These are phyloP conservation scores for Cassiopea xamachana DNA, from an alignment of 30 jellyfish, hydroid and myxozoan species.

Conservation along the genomic window DNA sequence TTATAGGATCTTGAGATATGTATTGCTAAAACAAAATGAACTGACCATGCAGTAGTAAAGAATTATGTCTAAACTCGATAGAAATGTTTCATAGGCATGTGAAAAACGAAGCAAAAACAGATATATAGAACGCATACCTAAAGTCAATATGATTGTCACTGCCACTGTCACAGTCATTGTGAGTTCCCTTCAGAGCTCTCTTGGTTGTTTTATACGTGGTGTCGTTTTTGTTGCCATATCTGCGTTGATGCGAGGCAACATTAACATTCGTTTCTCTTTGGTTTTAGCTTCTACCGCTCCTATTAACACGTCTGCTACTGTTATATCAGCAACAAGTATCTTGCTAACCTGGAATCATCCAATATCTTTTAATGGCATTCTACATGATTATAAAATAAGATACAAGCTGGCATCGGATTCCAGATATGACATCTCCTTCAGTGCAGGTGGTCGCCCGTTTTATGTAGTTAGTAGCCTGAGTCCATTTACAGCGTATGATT, in stretches of 20 bases:
- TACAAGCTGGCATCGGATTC: conserved; percentile 15
- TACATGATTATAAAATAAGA: conserved; percentile 51
- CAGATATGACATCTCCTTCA: background rate
- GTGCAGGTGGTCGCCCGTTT: conserved; percentile 10
- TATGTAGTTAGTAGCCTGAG: background rate
- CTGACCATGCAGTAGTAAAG: background rate
- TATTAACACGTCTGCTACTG: background rate
- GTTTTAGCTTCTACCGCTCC: conserved; percentile 66
- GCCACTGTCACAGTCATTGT: too few species aligned
- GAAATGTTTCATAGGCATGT: background rate
- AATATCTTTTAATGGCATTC: conserved; percentile 60
- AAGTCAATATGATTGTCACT: too few species aligned
- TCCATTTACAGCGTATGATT: conserved; percentile 17
- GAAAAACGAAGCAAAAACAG: too few species aligned
- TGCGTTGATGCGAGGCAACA: background rate
- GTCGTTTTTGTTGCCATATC: too few species aligned
- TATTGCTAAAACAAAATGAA: too few species aligned
- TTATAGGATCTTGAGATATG: too few species aligned
- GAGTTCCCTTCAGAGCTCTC: too few species aligned
- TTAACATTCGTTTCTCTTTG: background rate
- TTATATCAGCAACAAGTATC: conserved; percentile 38
- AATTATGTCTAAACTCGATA: background rate
- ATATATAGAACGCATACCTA: too few species aligned
- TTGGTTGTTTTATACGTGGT: too few species aligned
- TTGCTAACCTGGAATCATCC: conserved; percentile 61